Conservation (phyloP, 92 coral and sea anemone genomes). For the Chrysogorgia sp. region DNA sequence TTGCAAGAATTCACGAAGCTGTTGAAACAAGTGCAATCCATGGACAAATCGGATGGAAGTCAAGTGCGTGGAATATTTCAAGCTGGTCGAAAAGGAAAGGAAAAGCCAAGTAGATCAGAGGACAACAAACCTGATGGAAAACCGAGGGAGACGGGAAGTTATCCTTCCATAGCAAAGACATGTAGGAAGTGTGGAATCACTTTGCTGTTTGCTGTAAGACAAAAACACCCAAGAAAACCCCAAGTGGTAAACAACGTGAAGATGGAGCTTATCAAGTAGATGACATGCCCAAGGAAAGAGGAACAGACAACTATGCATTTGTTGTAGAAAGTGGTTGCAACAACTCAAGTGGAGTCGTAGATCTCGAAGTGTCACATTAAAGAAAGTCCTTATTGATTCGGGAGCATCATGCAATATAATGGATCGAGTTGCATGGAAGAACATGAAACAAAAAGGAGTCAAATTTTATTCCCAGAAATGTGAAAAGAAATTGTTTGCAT, state of each 20-base stretch:
- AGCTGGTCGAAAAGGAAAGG: conserved; percentile 6
- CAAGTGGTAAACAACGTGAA: conserved; percentile 15
- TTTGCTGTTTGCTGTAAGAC: conserved; percentile 39
- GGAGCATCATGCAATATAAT: conserved; percentile 45
- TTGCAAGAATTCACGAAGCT: conserved; percentile 56
- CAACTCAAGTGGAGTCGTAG: neutral
- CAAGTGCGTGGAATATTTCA: neutral
- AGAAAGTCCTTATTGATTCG: conserved; percentile 38
- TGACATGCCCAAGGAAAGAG: conserved; percentile 40
- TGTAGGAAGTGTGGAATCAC: conserved; percentile 44
- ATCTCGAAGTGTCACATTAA: conserved; percentile 36
- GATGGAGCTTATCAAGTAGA: conserved; percentile 9
- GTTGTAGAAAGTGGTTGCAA: neutral
- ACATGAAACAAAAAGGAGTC: too few species aligned
- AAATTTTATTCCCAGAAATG: conserved; percentile 33
- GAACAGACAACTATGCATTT: conserved; percentile 31
- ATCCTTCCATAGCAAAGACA: conserved; percentile 26
- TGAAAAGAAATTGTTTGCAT: conserved; percentile 15
- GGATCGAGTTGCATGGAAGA: conserved; percentile 34
- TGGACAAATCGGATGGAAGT: conserved; percentile 21
- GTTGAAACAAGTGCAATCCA: conserved; percentile 40
- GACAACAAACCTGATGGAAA: too few species aligned
- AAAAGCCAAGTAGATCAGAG: neutral
- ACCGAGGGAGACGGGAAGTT: conserved; percentile 2
- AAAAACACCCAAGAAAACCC: conserved; percentile 26